Percentiles rank a stretch among this genome's conserved stretches.
Conservation (phyloP, 2,113 vertebrate genomes). For the Neodontobutis hainanensis region DNA sequence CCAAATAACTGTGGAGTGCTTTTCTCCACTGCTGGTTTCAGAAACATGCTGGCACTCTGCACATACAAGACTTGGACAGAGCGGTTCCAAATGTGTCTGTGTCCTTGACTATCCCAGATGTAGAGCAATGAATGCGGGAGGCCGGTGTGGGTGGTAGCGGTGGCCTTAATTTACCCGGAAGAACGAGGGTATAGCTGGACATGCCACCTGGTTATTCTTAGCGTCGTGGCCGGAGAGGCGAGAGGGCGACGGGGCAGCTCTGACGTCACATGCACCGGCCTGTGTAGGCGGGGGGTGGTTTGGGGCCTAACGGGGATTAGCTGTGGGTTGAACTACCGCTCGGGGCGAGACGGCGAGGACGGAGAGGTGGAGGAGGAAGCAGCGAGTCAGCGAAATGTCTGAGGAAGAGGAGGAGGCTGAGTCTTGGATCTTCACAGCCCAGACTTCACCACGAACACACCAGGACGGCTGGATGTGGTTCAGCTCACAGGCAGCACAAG, state of each 20-base stretch:
- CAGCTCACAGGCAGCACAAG: slow-evolving; percentile 19
- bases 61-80: slow-evolving; percentile 9
- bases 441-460: slow-evolving; percentile 43
- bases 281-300: slow-evolving; percentile 57
- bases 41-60: slow-evolving; percentile 38
- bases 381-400: slow-evolving; percentile 58
- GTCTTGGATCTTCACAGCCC: slow-evolving; percentile 27
- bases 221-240: slow-evolving; percentile 42
- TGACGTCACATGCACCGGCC: slow-evolving; percentile 45
- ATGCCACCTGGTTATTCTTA: slow-evolving; percentile 55
- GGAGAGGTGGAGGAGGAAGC: slow-evolving; percentile 29
- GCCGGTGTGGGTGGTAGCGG: slow-evolving; percentile 44
- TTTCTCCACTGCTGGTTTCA: slow-evolving; percentile 19
- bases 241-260: slow-evolving; percentile 45
- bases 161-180: slow-evolving; percentile 63
- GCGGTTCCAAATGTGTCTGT: slow-evolving; percentile 15
- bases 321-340: slow-evolving; percentile 58
- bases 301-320: slow-evolving; percentile 53
- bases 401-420: slow-evolving; percentile 19
- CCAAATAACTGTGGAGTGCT: not conserved
- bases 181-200: slow-evolving; percentile 25
- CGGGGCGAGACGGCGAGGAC: slow-evolving; percentile 30
- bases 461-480: slow-evolving; percentile 39
- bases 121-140: slow-evolving; percentile 16
- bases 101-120: slow-evolving; percentile 52